phyloP scores from a whole-genome alignment of 2,888 invertebrate genomes.

The Chromoteleia sp. region DNA sequence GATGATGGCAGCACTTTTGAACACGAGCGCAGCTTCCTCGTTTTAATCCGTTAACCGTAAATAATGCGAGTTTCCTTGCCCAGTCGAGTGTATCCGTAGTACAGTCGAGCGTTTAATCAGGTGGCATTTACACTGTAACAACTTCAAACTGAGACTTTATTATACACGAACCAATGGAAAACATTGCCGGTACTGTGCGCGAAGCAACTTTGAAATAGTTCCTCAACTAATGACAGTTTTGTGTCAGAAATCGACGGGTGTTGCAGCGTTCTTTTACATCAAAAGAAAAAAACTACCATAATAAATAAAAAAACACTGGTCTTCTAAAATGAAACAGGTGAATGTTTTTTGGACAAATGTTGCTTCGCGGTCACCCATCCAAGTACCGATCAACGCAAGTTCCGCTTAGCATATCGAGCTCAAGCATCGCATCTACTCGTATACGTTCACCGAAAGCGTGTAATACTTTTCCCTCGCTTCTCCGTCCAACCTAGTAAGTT shows the following conservation, averaged over 20 bases:
- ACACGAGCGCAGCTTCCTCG: constrained; percentile 77
- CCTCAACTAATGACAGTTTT: constrained; percentile 32
- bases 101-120: constrained; percentile 80
- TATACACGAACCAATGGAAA: constrained; percentile 48
- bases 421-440: no score
- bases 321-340: no score
- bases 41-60: constrained; percentile 82
- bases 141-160: constrained; percentile 69
- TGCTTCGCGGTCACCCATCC: no score
- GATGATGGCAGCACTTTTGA: constrained; percentile 47
- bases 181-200: constrained; percentile 35
- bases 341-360: no score
- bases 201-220: constrained; percentile 24
- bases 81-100: constrained; percentile 74
- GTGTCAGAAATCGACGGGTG: constrained; percentile 29
- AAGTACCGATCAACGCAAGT: no score
- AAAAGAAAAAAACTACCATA: not conserved
- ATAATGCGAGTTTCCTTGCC: constrained; percentile 77
- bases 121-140: constrained; percentile 74
- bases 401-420: no score
- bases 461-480: no score
- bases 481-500: no score
- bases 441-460: no score
- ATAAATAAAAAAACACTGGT: no score
- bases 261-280: not conserved